Evolutionary conservation across 2,113 vertebrate genomes (phyloP), one percentile per base, ranked within the genome.

Genomic region (Phalacrocorax aristotelis): DNA sequence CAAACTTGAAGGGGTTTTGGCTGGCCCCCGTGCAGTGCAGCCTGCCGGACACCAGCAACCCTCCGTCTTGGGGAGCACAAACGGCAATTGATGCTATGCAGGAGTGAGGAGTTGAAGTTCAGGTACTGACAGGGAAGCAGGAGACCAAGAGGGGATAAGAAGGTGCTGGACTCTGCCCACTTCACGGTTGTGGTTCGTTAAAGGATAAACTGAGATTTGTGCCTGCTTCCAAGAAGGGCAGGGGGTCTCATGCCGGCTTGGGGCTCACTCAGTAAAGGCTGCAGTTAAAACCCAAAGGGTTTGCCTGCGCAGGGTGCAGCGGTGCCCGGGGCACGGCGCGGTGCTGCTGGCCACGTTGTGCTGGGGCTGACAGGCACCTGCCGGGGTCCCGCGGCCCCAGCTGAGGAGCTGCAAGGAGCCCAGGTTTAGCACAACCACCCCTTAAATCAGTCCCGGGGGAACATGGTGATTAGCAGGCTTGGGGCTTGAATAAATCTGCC

Each of bases 51-150:
- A 30, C n/a, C 5, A 30, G 61, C 52, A 42, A 19, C 27, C 30
- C 10, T 11, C 40, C 16, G 26, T 34, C 30, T 1, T 18, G 48
- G 66, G 58, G 34, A 62, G 29, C 40, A 40, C 2, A 5, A 34
- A 7, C 0, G 1, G 51, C 30, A 25, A 7, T 10, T 1, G 9
- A 9, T 8, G 21, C 23, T 61, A 0, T 2, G 32, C 19, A 15
- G 68, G 68, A 42, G 19, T 2, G 17, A 57, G 58, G 58, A 64
- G 57, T 19, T 42, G 58, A 30, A 62, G 29, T 60, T 40, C 64
- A 26, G 65, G 34, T 26, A 44, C 44, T 26, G 38, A 12, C 20
- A 2, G 1, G 29, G 25, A 38, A 11, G 51, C 71, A 54, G 72
- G 40, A 54, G 38, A 27, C 15, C 65, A 20, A 25, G 34, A 0